Percentiles rank a stretch among this genome's conserved stretches.
These are phyloP conservation scores for Pelobates cultripes DNA, from an alignment of 2,797 vertebrate genomes.

Conservation along the genomic window DNA sequence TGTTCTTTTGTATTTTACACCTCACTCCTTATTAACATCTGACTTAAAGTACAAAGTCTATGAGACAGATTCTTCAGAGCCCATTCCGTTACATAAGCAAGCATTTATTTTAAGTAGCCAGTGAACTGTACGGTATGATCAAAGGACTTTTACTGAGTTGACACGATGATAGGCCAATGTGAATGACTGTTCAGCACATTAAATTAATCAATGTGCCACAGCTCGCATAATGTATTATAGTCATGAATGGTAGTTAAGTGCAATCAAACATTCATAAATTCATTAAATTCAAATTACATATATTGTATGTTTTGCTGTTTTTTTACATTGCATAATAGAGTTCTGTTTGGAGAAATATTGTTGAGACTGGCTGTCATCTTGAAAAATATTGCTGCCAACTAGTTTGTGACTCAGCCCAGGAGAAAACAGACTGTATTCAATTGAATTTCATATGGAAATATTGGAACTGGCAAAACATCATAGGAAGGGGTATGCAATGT, in stretches of 20 bases:
- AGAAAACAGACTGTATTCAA: slow-evolving; percentile 1
- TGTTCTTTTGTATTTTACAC: neutral
- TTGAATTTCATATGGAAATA: neutral
- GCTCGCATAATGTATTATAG: neutral
- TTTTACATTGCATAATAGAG: neutral
- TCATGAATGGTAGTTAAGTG: neutral
- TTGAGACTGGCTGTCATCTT: slow-evolving; percentile 15
- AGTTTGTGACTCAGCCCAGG: neutral
- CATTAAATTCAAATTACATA: neutral
- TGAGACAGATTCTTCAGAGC: neutral
- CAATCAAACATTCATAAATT: neutral
- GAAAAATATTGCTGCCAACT: slow-evolving; percentile 18
- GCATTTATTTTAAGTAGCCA: slow-evolving; percentile 36
- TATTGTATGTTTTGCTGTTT: neutral
- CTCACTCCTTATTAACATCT: neutral
- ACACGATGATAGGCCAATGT: neutral
- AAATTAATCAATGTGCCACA: slow-evolving; percentile 9
- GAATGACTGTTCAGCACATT: slow-evolving; percentile 27
- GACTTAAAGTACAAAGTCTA: neutral
- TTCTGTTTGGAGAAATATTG: slow-evolving; percentile 14
- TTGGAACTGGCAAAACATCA: neutral
- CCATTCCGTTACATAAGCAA: slow-evolving; percentile 18
- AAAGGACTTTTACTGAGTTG: slow-evolving; percentile 19
- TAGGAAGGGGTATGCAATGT: too few relatives aligned
- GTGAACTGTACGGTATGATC: slow-evolving; percentile 27